Evolutionary conservation across 2,888 invertebrate species (phyloP).

Genomic region (Chouioia cunea): DNA sequence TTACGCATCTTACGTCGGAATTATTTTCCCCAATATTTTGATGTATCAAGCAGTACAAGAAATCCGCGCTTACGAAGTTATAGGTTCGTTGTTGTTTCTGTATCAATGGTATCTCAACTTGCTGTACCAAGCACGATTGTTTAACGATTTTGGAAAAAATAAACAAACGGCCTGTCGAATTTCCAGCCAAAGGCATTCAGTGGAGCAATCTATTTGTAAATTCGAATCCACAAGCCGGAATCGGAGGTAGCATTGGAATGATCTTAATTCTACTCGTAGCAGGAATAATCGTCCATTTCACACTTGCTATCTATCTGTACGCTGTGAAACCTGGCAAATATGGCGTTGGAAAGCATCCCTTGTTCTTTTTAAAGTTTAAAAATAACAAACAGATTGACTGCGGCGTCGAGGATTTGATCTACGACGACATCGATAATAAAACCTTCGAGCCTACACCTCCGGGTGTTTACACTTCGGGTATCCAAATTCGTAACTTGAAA

Average conservation of each 20-base stretch:
- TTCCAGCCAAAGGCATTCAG: conserved; percentile 67
- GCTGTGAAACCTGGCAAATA: conserved; percentile 87
- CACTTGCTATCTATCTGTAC: conserved; percentile 86
- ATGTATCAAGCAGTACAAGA: conserved; percentile 59
- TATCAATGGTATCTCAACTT: no score
- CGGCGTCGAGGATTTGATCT: conserved; percentile 46
- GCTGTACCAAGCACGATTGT: no score
- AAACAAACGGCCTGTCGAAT: no score
- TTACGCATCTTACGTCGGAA: conserved; percentile 57
- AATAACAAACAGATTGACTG: background rate
- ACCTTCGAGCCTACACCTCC: conserved; percentile 62
- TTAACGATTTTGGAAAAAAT: no score
- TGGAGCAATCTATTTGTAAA: conserved; percentile 68
- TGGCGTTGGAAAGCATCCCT: conserved; percentile 85
- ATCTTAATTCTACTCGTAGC: conserved; percentile 79
- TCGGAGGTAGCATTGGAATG: conserved; percentile 71
- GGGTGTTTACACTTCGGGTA: conserved; percentile 63
- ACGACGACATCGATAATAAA: conserved; percentile 53
- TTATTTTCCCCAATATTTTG: conserved; percentile 62
- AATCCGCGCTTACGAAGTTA: conserved; percentile 59
- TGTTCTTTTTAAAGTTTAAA: conserved; percentile 71
- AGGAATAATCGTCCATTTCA: conserved; percentile 77
- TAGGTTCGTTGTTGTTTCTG: conserved; percentile 55
- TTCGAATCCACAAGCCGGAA: conserved; percentile 54
- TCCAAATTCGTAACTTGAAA: conserved; percentile 70